Evolutionary conservation across 37 sponge, comb jelly and placozoan species (phyloP), one percentile per base, ranked within the genome.

Genomic region (Mnemiopsis leidyi): DNA sequence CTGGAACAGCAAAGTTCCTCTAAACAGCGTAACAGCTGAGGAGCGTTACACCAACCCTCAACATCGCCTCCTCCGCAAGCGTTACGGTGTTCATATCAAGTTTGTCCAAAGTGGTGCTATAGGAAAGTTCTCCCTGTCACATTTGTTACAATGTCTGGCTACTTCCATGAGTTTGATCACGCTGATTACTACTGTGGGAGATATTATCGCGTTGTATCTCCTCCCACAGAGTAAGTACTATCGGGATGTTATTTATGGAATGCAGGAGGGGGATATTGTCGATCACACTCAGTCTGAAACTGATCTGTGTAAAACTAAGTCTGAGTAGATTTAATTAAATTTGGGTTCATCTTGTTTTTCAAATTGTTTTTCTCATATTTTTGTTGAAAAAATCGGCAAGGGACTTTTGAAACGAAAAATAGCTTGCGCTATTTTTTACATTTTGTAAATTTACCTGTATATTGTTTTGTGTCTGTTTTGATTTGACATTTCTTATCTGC

Each of bases 81-180:
- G 75, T 23, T 71, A 71, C 30, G 75, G 75, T 5, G 75, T 71
- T 71, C 75, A 71, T 18, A 23, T 71, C 5, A 71, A 71, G 75
- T 71, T 71, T 71, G 75, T 71, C n/a, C 75, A 71, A 24, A 26
- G 75, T 71, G 75, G 75, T 7, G 30, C 30, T 69, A 9, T 39
- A 94, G 96, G 95, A 0, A 37, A 93, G 94, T 95, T 95, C 76
- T 95, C 96, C 24, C 36, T 94, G 36, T 37, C 94, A 0, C 40
- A 94, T 34, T 94, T 97, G 21, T 75, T 95, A 73, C 39, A 94
- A 28, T 93, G 95, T 76, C 93, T 97, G 38, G 96, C 94, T 36
- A 95, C 97, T n/a, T 94, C 95, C 25, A 92, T 94, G 20, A 95
- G 95, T 36, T 76, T 97, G 33, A 94, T 97, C 40, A 97, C 97